Evolutionary conservation across 1,140 invertebrate genomes (phyloP), one percentile per base, ranked within the genome.

Genomic region (Pogonomyrmex californicus): DNA sequence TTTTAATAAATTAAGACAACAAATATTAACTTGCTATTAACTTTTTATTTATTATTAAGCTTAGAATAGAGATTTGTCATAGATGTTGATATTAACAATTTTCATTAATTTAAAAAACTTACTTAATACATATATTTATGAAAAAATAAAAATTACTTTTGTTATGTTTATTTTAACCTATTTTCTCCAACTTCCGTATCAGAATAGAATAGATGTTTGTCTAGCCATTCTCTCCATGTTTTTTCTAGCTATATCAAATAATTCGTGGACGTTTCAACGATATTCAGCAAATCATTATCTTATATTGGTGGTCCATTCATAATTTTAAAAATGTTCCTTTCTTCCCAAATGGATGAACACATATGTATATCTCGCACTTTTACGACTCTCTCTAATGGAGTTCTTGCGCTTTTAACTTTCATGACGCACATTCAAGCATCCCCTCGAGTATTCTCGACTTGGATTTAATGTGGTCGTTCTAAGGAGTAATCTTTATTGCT

Each of bases 341-440:
- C 71, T n/a, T 30, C 1, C 54, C 54, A 76, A 76, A 75, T 38
- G 38, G 54, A 56, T 36, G n/a, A 30, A 36, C 30, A 47, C 44
- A 49, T 78, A 49, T 44, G 49, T 78, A 78, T 23, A 44, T 63
- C 76, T 36, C 60, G 62, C 63, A 38, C 44, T 82, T 68, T 82
- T 68, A 56, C 63, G 63, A 82, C 49, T 56, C 38, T 66, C 78
- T 66, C 78, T 17, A 23, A 65, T 66, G 14, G 49, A 36, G 2
- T 47, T 68, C 49, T 51, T 33, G 51, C 17, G 78, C 60, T 68
- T 82, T 82, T 82, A 66, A 82, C 63, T 81, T 81, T 68, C 36
- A 68, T 63, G 78, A 44, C n/a, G 23, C 14, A 70, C 47, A 82
- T 9, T 38, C 36, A 49, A 82, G 77, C 63, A 47, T 44, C 41